These are phyloP conservation scores for Leucosticte australis DNA, from an alignment of 2,113 vertebrate genomes.

Conservation along the genomic window DNA sequence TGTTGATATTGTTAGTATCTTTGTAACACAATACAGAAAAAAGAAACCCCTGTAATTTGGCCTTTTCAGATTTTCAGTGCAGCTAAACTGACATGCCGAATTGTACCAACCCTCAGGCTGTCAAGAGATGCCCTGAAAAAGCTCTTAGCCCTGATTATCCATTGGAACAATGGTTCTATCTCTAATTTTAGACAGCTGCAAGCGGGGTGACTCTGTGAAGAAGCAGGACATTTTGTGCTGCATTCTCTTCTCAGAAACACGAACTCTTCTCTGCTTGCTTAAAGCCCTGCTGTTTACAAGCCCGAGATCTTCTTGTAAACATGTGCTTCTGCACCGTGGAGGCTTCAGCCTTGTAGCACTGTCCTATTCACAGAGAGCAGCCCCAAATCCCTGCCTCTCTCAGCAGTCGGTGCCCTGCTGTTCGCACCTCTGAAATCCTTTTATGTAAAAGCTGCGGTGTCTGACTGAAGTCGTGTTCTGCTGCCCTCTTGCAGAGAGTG, in stretches of 20 bases:
- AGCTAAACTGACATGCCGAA: not conserved
- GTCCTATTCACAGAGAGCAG: not conserved
- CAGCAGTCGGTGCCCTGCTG: not conserved
- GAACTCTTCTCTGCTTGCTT: not conserved
- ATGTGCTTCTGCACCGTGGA: not conserved
- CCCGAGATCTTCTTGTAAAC: not conserved
- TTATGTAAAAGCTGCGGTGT: not conserved
- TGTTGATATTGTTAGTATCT: not conserved
- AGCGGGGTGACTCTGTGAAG: not conserved
- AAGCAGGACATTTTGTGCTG: not conserved
- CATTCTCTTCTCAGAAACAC: not conserved
- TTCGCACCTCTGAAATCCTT: not conserved
- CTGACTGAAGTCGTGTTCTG: not conserved
- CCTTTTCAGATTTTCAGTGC: not conserved
- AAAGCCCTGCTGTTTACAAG: not conserved
- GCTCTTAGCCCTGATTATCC: not conserved
- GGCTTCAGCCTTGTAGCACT: not conserved
- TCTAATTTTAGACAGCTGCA: not conserved
- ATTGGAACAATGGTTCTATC: not conserved
- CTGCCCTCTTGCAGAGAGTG: not conserved
- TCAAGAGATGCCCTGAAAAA: slow-evolving; percentile 12
- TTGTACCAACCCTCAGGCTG: not conserved
- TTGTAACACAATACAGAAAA: not conserved
- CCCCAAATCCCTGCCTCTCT: not conserved
- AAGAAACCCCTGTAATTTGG: not conserved